Percentiles rank a stretch among this genome's conserved stretches.
phyloP scores from a whole-genome alignment of 2,797 vertebrate species.

The Arctocebus calabarensis region DNA sequence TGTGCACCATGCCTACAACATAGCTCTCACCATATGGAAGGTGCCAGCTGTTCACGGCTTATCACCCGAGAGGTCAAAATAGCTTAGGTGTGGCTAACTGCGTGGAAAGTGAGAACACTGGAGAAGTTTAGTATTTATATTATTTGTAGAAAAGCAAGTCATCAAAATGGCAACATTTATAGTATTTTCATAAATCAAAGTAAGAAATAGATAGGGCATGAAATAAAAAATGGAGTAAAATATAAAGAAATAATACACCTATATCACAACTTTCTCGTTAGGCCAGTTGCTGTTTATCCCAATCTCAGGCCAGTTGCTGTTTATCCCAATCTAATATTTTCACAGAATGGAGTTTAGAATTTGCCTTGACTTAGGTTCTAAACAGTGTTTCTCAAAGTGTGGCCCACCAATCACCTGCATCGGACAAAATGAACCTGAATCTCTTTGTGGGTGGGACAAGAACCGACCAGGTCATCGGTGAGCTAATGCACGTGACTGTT shows the following conservation, averaged over 20 bases:
- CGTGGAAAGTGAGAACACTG: background rate
- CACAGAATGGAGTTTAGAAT: background rate
- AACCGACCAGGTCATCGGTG: background rate
- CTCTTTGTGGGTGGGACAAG: background rate
- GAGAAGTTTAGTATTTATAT: constrained; percentile 21
- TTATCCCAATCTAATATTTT: no score
- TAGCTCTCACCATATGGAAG: background rate
- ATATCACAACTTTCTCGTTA: background rate
- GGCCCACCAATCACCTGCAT: background rate
- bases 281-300: background rate
- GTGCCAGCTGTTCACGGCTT: background rate
- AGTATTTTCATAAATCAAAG: background rate
- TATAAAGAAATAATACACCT: background rate
- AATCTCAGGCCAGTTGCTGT: background rate
- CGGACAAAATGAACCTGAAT: background rate
- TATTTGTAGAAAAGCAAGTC: constrained; percentile 43
- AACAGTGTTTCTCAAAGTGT: background rate
- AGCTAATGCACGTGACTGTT: fast-evolving
- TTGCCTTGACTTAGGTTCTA: background rate
- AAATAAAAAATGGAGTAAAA: constrained; percentile 11
- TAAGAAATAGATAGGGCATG: background rate
- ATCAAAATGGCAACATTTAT: background rate
- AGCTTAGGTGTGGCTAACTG: constrained; percentile 18
- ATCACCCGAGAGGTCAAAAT: background rate
- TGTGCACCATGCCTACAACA: fast-evolving